phyloP scores from a whole-genome alignment of 2,888 invertebrate genomes.

The Callyntrura sp. region DNA sequence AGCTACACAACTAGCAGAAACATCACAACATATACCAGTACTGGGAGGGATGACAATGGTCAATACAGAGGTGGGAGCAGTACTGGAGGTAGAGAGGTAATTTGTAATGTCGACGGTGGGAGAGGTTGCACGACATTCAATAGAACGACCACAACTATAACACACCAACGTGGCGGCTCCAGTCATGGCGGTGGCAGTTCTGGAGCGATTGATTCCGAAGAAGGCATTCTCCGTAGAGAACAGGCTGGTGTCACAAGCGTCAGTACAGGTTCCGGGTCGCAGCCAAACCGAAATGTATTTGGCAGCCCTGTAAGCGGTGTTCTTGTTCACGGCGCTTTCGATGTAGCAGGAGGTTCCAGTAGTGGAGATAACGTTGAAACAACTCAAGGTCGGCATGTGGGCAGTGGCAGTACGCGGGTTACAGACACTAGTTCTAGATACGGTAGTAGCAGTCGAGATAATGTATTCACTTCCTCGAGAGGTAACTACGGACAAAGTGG shows the following conservation, averaged over 20 bases:
- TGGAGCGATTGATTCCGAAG: conserved; percentile 77
- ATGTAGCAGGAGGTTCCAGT: conserved; percentile 40
- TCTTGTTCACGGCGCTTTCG: conserved; percentile 23
- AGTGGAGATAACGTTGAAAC: not conserved
- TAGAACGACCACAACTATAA: conserved; percentile 13
- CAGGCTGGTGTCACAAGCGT: conserved; percentile 44
- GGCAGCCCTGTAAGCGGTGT: conserved; percentile 10
- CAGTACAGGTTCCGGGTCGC: conserved; percentile 10
- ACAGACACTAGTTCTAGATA: not conserved
- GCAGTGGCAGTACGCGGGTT: not conserved
- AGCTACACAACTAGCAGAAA: too few relatives aligned
- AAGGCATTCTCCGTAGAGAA: conserved; percentile 65
- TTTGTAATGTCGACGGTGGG: not conserved
- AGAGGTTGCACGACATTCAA: conserved; percentile 10
- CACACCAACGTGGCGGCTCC: conserved; percentile 1
- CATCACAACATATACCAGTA: too few relatives aligned
- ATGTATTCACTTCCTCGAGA: not conserved
- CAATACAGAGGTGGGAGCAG: too few relatives aligned
- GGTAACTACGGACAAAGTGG: not conserved
- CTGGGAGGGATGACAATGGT: not conserved
- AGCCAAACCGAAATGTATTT: conserved; percentile 20
- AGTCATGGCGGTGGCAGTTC: conserved; percentile 23
- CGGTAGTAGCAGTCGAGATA: conserved; percentile 10
- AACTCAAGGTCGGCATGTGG: not conserved
- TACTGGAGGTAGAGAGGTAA: not conserved